Percentiles rank a stretch among this genome's conserved stretches.
Conservation (phyloP, 2,888 invertebrate species). For the Xylophagus ater region DNA sequence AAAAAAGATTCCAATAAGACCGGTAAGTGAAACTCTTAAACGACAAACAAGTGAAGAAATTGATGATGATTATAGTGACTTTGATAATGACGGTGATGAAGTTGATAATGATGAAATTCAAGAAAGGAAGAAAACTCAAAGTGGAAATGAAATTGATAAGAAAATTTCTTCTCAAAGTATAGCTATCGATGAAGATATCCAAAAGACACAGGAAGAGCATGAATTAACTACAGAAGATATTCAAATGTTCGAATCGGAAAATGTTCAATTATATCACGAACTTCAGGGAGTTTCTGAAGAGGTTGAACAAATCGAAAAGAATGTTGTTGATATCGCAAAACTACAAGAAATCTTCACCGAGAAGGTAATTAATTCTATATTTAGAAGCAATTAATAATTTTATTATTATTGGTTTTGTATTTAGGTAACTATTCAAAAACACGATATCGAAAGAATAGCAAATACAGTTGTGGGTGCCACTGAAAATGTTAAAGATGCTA, state of each 20-base stretch:
- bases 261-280: slow-evolving; percentile 74
- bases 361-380: slow-evolving; percentile 45
- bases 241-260: slow-evolving; percentile 89
- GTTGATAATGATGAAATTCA: slow-evolving; percentile 14
- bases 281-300: slow-evolving; percentile 83
- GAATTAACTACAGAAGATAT: slow-evolving; percentile 74
- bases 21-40: slow-evolving; percentile 23
- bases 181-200: slow-evolving; percentile 27
- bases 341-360: slow-evolving; percentile 94
- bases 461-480: slow-evolving; percentile 83
- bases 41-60: slow-evolving; percentile 25
- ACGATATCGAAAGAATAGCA: slow-evolving; percentile 82
- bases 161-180: slow-evolving; percentile 27
- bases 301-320: slow-evolving; percentile 78
- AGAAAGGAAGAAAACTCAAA: slow-evolving; percentile 8
- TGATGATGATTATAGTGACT: slow-evolving; percentile 21
- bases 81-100: slow-evolving; percentile 16
- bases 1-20: slow-evolving; percentile 31
- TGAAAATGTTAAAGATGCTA: slow-evolving; percentile 92
- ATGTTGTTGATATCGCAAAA: slow-evolving; percentile 91
- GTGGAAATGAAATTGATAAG: slow-evolving; percentile 15
- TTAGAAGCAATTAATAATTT: no score
- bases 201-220: slow-evolving; percentile 42
- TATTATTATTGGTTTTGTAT: slow-evolving; percentile 15
- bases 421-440: slow-evolving; percentile 80